phyloP scores from a whole-genome alignment of 2,888 invertebrate genomes.

The Malthinus seriepunctatus region DNA sequence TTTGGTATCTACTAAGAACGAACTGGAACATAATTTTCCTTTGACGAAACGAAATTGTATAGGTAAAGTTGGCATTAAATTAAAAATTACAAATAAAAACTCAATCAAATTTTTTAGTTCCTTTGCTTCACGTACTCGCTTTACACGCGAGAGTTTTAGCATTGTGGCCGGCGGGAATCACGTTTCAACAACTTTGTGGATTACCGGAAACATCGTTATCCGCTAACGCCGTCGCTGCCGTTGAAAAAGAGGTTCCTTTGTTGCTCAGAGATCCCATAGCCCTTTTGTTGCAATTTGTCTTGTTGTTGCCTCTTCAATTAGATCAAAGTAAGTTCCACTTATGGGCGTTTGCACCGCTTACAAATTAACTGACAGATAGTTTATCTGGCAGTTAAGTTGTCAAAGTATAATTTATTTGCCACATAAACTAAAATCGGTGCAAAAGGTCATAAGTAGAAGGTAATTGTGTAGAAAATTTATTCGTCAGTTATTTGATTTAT shows the following conservation, averaged over 20 bases:
- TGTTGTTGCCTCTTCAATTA: constrained; percentile 82
- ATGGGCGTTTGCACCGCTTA: no score
- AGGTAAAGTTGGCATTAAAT: constrained; percentile 57
- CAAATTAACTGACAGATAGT: no score
- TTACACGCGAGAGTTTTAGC: constrained; percentile 80
- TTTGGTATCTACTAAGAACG: constrained; percentile 54
- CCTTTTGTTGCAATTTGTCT: constrained; percentile 82
- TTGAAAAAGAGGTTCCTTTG: constrained; percentile 74
- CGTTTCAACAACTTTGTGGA: constrained; percentile 59
- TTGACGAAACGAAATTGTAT: constrained; percentile 81
- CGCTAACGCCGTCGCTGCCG: constrained; percentile 47
- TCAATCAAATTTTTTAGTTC: constrained; percentile 63
- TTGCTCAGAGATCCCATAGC: constrained; percentile 86
- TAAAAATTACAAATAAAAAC: not conserved
- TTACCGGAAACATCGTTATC: constrained; percentile 45
- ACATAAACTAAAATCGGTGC: no score
- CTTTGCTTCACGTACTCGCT: constrained; percentile 84
- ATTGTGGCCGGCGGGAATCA: constrained; percentile 61
- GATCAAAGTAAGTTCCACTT: constrained; percentile 74
- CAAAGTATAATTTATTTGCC: no score
- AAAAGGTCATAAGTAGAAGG: no score
- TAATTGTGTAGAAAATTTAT: no score
- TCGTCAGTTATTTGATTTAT: no score
- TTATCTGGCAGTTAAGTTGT: no score
- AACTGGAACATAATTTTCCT: constrained; percentile 59